Conservation (phyloP, 2,797 vertebrate genomes). For the Etheostoma perlongum region DNA sequence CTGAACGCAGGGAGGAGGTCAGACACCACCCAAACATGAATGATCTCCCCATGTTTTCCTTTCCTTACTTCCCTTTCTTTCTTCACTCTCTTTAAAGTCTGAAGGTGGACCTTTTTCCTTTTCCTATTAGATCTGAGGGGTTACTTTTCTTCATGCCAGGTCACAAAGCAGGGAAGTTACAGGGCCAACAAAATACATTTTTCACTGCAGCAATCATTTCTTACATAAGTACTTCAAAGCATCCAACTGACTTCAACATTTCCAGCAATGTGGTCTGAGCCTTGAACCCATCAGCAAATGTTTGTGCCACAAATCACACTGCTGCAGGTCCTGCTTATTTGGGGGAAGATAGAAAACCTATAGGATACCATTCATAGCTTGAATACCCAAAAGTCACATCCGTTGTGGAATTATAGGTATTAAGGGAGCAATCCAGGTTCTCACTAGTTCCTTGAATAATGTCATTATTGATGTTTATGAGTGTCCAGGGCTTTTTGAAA, state of each 20-base stretch:
- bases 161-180: conserved; percentile 10
- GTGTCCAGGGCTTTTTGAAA: conserved; percentile 37
- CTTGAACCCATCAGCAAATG: conserved; percentile 25
- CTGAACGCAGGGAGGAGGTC: conserved; percentile 92
- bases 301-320: conserved; percentile 44
- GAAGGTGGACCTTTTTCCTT: conserved; percentile 17
- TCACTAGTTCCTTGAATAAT: conserved; percentile 3
- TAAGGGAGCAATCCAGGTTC: conserved; percentile 25
- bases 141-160: conserved; percentile 22
- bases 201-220: neutral
- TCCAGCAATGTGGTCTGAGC: neutral
- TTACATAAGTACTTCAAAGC: conserved; percentile 46
- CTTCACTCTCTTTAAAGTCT: neutral
- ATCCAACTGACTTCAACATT: conserved; percentile 19
- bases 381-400: conserved; percentile 25
- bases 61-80: neutral
- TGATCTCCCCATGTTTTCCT: neutral
- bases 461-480: conserved; percentile 52
- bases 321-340: conserved; percentile 6
- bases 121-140: conserved; percentile 8
- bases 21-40: conserved; percentile 51
- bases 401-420: conserved; percentile 27
- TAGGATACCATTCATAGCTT: neutral
- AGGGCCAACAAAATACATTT: conserved; percentile 4
- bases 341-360: conserved; percentile 9